phyloP scores from a whole-genome alignment of 2,888 invertebrate genomes.

The Xanthorhoe designata region DNA sequence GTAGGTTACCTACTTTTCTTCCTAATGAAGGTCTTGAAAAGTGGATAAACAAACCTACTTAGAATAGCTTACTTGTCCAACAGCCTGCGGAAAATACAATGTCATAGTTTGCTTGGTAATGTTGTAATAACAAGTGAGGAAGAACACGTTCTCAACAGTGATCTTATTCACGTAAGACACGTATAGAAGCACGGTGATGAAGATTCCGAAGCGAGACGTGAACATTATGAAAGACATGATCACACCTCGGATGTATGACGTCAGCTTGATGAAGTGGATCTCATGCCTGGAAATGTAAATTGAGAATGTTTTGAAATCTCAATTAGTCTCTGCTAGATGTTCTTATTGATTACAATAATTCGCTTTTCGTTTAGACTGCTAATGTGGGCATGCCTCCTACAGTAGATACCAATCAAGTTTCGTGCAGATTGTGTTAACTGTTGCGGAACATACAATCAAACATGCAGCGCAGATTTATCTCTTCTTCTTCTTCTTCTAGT shows the following conservation, averaged over 20 bases:
- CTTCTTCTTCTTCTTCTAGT: too few relatives aligned
- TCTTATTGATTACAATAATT: too few relatives aligned
- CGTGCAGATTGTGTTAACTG: too few relatives aligned
- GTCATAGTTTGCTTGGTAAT: constrained; percentile 90
- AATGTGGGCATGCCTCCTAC: too few relatives aligned
- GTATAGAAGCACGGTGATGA: constrained; percentile 88
- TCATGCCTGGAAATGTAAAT: constrained; percentile 62
- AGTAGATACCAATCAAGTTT: too few relatives aligned
- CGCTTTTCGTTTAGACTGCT: too few relatives aligned
- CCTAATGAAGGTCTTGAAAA: too few relatives aligned
- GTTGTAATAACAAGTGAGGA: constrained; percentile 90
- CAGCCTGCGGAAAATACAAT: constrained; percentile 87
- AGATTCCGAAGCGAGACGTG: constrained; percentile 88
- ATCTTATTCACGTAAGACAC: constrained; percentile 86
- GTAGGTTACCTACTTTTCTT: not conserved
- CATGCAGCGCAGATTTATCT: too few relatives aligned
- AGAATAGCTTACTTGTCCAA: constrained; percentile 68
- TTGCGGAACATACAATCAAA: too few relatives aligned
- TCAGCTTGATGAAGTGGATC: constrained; percentile 73
- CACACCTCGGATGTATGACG: constrained; percentile 85
- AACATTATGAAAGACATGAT: constrained; percentile 88
- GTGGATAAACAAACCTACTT: too few relatives aligned
- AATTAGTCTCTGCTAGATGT: not conserved
- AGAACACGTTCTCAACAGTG: constrained; percentile 90
- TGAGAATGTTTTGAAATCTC: not conserved